Base-by-base conservation (phyloP, 2,888 invertebrate species). In the Heliconius cydno region DNA sequence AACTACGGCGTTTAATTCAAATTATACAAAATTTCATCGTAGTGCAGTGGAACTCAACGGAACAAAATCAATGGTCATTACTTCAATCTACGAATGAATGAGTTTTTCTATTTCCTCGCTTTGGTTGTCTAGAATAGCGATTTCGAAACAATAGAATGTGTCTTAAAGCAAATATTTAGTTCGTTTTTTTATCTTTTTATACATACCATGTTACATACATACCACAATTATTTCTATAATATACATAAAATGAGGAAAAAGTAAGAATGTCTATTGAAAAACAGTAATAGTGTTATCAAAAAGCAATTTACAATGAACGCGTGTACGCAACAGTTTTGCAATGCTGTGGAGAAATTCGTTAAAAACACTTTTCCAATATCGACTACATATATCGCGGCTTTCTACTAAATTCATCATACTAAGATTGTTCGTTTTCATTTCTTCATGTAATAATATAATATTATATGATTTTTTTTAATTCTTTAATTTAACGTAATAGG, bases 271-370 rank as follows among this genome's bases (percentile, higher is more conserved):
- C 65, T 65, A 78, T 65, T 68, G 73, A 70, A 52, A n/a, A 25
- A 57, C 70, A 22, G 73, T 76, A 63, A 79, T 19, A 65, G 65
- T 78, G 76, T 78, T 78, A 81, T 80, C 80, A 78, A 76, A 80
- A 80, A 75, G 52, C 78, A 74, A 80, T 80, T 81, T 79, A 76
- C 52, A 78, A 77, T 63, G 79, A 78, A 79, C 79, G 81, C 76
- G 65, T 82, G 86, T 87, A 90, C 90, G 90, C 90, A 90, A 89
- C 83, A 81, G 84, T 83, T 81, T 80, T 85, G 79, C 68, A 76
- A 68, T 77, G 83, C 81, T 81, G 83, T 79, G 88, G 90, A 87
- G 91, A 90, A 91, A 91, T 88, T 90, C 87, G 90, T 90, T 89
- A 85, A 79, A 60, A 83, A 81, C 83, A 83, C 82, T 84, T 86